These are phyloP conservation scores for Pagrus major DNA, from an alignment of 2,113 vertebrate genomes.

Conservation along the genomic window DNA sequence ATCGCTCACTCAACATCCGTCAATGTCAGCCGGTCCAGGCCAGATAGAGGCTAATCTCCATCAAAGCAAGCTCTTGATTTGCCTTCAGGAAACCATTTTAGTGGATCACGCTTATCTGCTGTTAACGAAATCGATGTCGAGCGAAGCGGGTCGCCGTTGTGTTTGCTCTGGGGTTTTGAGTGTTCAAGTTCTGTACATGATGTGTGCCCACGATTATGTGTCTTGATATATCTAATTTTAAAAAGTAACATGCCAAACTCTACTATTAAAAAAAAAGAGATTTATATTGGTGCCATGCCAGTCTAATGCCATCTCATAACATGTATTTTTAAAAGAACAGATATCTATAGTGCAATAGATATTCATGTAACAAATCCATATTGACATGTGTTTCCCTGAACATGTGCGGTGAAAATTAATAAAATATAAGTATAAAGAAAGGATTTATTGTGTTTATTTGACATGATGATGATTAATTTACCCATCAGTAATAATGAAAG, in stretches of 20 bases:
- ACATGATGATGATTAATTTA: not conserved
- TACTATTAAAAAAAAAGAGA: slow-evolving; percentile 60
- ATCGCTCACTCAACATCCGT: slow-evolving; percentile 26
- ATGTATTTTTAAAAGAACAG: slow-evolving; percentile 79
- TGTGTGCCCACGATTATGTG: slow-evolving; percentile 71
- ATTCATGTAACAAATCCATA: slow-evolving; percentile 80
- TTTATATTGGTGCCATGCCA: slow-evolving; percentile 75
- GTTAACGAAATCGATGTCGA: slow-evolving; percentile 18
- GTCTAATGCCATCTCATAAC: slow-evolving; percentile 72
- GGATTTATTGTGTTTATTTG: slow-evolving; percentile 30
- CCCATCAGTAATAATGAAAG: not conserved
- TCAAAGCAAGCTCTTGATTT: slow-evolving; percentile 58
- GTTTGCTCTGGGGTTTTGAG: slow-evolving; percentile 73
- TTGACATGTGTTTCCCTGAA: slow-evolving; percentile 80
- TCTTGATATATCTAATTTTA: slow-evolving; percentile 75
- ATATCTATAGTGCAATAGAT: slow-evolving; percentile 81
- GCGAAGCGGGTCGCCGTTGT: slow-evolving; percentile 53
- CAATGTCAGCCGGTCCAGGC: slow-evolving; percentile 29
- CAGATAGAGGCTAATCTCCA: slow-evolving; percentile 41
- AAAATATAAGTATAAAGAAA: slow-evolving; percentile 76
- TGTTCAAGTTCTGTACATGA: slow-evolving; percentile 75
- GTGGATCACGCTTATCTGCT: slow-evolving; percentile 45
- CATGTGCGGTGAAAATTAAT: slow-evolving; percentile 81
- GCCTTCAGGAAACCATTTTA: slow-evolving; percentile 47
- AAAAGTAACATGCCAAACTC: slow-evolving; percentile 71